Evolutionary conservation across 2,797 vertebrate species (phyloP), one percentile per base, ranked within the genome.

Genomic region (Coregonus ussuriensis): DNA sequence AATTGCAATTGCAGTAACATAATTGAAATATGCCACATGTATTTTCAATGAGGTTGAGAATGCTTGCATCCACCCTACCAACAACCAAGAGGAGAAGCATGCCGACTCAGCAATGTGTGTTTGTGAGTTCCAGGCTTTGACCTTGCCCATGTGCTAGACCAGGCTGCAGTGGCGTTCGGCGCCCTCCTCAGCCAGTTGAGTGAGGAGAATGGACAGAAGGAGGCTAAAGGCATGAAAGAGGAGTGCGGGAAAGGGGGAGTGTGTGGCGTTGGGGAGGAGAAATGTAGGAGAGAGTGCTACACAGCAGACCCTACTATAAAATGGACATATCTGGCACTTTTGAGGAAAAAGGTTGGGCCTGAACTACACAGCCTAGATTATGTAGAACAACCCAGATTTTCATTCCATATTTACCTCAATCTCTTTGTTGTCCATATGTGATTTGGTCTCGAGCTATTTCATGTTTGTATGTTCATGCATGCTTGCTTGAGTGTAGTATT

Each of bases 141-240:
- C 87, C 84, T 86, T 37, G 67, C 51, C 4, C 9, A 41, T 1
- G 73, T 51, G 82, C 74, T 75, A 75, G 79, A 85, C 90, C 89
- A 86, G 79, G 86, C 88, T 81, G 62, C 81, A 53, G 79, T 78
- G 75, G 78, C 79, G 71, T 84, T 84, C 31, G 77, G 74, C 81
- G 29, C 83, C 51, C 82, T 87, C 83, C 85, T 81, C 83, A 83
- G 88, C 88, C 88, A 88, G 85, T 84, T 86, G 77, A 76, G 16
- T 86, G 88, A 89, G 77, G 80, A 80, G 87, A 93, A 83, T 85
- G 88, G 91, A 92, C 91, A 91, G 88, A 88, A 88, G 89, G 88
- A 90, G 84, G 89, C 89, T 92, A 79, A 88, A 85, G 90, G 90
- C 89, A 76, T 81, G 18, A 72, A 52, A 77, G 81, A 77, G 74